These are phyloP conservation scores for Mycteria americana DNA, from an alignment of 2,797 vertebrate genomes.

Conservation along the genomic window DNA sequence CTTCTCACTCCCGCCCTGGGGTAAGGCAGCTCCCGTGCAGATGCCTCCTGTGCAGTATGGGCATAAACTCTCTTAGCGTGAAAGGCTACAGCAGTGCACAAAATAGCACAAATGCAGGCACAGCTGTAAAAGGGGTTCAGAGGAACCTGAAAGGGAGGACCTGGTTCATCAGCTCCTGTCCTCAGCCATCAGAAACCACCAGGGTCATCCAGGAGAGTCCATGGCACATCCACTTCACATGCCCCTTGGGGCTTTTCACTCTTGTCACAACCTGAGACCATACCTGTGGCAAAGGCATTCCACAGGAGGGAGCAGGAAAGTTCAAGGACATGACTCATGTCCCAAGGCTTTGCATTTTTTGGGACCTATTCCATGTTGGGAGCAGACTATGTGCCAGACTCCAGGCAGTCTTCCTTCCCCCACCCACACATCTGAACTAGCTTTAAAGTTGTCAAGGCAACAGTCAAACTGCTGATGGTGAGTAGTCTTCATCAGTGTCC, in stretches of 20 bases:
- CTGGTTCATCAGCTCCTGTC: not conserved
- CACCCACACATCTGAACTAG: not conserved
- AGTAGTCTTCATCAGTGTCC: not conserved
- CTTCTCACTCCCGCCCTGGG: not conserved
- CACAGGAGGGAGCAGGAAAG: not conserved
- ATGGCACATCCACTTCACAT: not conserved
- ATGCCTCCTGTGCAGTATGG: not conserved
- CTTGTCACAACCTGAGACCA: not conserved
- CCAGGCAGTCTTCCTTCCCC: not conserved
- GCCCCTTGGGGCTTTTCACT: not conserved
- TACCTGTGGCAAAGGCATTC: not conserved
- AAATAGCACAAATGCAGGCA: not conserved
- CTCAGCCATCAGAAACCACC: not conserved
- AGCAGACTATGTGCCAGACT: not conserved
- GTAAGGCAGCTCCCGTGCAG: not conserved
- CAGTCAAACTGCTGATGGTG: not conserved
- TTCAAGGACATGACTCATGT: not conserved
- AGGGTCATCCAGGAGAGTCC: not conserved
- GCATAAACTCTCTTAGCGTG: not conserved
- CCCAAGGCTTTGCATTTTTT: slow-evolving; percentile 9
- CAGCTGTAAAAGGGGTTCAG: not conserved
- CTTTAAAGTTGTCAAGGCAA: not conserved
- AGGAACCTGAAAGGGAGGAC: not conserved
- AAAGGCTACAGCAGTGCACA: not conserved
- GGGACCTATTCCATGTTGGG: not conserved